Evolutionary conservation across 2,888 invertebrate species (phyloP).

Genomic region (Nesidiocoris tenuis): DNA sequence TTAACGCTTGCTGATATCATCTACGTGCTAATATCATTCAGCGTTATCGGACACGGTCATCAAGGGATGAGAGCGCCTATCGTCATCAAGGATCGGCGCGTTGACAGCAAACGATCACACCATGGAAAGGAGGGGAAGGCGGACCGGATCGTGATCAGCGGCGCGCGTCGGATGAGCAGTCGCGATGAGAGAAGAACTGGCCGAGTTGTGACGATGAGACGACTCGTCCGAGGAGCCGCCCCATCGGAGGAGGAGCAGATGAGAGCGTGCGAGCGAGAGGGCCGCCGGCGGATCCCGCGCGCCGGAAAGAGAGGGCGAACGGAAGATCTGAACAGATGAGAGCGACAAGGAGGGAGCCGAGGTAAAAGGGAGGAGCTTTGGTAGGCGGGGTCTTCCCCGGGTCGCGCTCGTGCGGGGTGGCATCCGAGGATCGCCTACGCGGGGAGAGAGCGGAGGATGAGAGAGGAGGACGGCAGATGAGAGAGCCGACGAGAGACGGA

Average conservation of each 20-base stretch:
- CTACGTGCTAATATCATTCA: too few relatives aligned
- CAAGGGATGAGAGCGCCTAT: not conserved
- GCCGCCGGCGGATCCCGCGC: not conserved
- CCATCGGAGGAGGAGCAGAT: conserved; percentile 2
- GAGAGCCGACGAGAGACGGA: not conserved
- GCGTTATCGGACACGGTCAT: too few relatives aligned
- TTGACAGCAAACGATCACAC: not conserved
- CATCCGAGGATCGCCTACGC: not conserved
- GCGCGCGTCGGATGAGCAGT: not conserved
- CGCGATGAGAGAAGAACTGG: not conserved
- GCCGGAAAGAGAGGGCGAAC: not conserved
- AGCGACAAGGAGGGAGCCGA: conserved; percentile 5
- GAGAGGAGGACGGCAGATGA: conserved; percentile 1
- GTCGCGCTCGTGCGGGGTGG: not conserved
- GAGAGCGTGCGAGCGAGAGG: not conserved
- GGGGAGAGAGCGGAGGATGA: conserved; percentile 5
- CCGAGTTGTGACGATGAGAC: not conserved
- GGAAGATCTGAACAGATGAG: conserved; percentile 4
- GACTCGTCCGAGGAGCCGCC: not conserved
- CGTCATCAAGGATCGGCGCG: not conserved
- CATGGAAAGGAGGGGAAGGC: not conserved
- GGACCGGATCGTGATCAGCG: not conserved
- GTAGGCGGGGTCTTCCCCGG: conserved; percentile 35
- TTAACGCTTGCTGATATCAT: too few relatives aligned
- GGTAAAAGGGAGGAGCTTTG: conserved; percentile 36